These are phyloP conservation scores for Aphis craccivora DNA, from an alignment of 1,140 invertebrate genomes.

Conservation along the genomic window DNA sequence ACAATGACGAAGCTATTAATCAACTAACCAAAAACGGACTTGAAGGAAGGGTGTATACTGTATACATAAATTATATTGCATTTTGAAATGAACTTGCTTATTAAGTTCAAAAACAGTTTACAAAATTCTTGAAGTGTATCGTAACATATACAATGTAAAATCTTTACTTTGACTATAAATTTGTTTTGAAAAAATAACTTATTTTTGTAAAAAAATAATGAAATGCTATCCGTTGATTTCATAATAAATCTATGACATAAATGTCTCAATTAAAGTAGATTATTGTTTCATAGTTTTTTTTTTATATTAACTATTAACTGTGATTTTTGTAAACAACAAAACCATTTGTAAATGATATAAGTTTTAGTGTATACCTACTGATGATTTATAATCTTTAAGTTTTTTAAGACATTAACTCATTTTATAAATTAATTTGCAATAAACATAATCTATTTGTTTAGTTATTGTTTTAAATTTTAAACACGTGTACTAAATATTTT, in stretches of 20 bases:
- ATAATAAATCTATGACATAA: not conserved
- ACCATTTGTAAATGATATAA: too few species aligned
- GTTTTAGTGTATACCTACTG: not conserved
- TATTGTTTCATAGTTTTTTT: too few species aligned
- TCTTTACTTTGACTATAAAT: not conserved
- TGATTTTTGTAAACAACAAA: too few species aligned
- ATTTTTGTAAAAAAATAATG: too few species aligned
- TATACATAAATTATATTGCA: constrained; percentile 33
- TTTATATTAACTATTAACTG: not conserved
- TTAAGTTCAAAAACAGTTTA: constrained; percentile 15
- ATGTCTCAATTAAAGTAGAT: too few species aligned
- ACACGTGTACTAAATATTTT: not conserved
- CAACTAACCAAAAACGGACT: constrained; percentile 50
- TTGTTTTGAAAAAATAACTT: not conserved
- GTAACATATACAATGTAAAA: not conserved
- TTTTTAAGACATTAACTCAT: not conserved
- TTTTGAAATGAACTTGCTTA: not conserved
- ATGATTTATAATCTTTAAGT: not conserved
- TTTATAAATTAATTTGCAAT: not conserved
- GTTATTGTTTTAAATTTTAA: not conserved
- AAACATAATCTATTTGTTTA: not conserved
- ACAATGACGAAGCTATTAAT: constrained; percentile 52
- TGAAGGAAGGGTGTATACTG: not conserved
- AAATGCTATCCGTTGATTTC: too few species aligned
- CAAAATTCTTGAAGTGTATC: not conserved